A percentile compares a stretch with the other conserved stretches of the same genome.
phyloP scores from a whole-genome alignment of 2,113 vertebrate genomes.

The Dendropsophus ebraccatus region DNA sequence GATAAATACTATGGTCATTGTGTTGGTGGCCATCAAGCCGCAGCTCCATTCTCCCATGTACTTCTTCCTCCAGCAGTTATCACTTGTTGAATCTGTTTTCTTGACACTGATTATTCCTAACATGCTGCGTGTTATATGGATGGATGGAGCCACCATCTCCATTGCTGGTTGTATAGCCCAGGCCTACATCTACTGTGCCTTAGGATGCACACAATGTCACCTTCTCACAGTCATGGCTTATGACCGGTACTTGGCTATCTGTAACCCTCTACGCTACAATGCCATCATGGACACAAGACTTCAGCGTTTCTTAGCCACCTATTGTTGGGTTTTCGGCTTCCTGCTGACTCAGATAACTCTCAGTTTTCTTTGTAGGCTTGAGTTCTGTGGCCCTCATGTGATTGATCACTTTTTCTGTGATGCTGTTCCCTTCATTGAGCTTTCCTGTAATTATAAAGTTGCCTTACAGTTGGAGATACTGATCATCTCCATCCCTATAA shows the following conservation, averaged over 20 bases:
- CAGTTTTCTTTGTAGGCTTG: not conserved
- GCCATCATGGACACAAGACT: too few species aligned
- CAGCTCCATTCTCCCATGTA: too few species aligned
- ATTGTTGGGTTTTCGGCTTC: too few species aligned
- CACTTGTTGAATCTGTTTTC: not conserved
- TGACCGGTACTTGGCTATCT: too few species aligned
- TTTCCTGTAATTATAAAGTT: conserved; percentile 50
- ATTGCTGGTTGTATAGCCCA: conserved; percentile 20
- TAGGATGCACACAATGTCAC: conserved; percentile 3
- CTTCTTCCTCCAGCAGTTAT: not conserved
- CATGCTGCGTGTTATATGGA: not conserved
- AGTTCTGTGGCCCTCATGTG: conserved; percentile 10
- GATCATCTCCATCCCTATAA: not conserved
- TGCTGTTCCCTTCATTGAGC: too few species aligned
- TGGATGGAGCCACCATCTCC: not conserved
- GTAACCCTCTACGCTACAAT: too few species aligned
- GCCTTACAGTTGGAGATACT: conserved; percentile 24
- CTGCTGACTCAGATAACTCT: too few species aligned
- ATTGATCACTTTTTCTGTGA: too few species aligned
- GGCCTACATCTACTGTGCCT: not conserved
- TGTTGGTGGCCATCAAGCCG: not conserved
- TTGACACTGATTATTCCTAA: not conserved
- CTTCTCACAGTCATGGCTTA: too few species aligned
- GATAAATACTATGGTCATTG: too few species aligned
- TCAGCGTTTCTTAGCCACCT: too few species aligned